These are phyloP conservation scores for Dorcus hopei DNA, from an alignment of 2,888 invertebrate species.

Conservation along the genomic window DNA sequence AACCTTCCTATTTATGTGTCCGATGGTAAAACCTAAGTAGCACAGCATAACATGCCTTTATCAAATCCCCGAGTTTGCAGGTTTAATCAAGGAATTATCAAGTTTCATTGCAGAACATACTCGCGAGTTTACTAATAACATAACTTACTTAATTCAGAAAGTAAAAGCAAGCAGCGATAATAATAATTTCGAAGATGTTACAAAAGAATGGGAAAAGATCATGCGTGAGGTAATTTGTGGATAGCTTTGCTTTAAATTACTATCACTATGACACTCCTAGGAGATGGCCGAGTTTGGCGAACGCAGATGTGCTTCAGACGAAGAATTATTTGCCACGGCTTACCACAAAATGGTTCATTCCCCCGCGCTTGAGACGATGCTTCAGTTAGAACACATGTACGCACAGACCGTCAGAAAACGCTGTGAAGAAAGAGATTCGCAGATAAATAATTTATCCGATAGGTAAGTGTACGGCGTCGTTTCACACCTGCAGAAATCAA, in stretches of 20 bases:
- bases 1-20: conserved; percentile 43
- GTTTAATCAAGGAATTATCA: conserved; percentile 19
- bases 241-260: conserved; percentile 1
- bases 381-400: conserved; percentile 84
- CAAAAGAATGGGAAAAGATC: conserved; percentile 74
- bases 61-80: conserved; percentile 11
- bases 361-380: conserved; percentile 77
- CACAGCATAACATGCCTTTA: background rate
- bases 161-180: conserved; percentile 56
- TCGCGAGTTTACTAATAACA: conserved; percentile 16
- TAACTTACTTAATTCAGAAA: conserved; percentile 16
- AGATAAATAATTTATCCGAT: conserved; percentile 66
- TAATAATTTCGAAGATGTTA: conserved; percentile 69
- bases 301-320: conserved; percentile 76
- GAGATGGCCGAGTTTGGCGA: conserved; percentile 84
- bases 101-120: conserved; percentile 16
- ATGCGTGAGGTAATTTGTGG: conserved; percentile 60
- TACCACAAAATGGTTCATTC: conserved; percentile 70
- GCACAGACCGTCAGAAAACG: conserved; percentile 76
- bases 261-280: conserved; percentile 38
- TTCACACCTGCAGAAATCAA: background rate
- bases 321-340: conserved; percentile 81
- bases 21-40: conserved; percentile 36
- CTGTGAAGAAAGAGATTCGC: conserved; percentile 68
- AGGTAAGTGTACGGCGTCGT: conserved; percentile 45